Base-by-base conservation (phyloP, 92 coral and sea anemone genomes). In the Scolanthus callimorphus region DNA sequence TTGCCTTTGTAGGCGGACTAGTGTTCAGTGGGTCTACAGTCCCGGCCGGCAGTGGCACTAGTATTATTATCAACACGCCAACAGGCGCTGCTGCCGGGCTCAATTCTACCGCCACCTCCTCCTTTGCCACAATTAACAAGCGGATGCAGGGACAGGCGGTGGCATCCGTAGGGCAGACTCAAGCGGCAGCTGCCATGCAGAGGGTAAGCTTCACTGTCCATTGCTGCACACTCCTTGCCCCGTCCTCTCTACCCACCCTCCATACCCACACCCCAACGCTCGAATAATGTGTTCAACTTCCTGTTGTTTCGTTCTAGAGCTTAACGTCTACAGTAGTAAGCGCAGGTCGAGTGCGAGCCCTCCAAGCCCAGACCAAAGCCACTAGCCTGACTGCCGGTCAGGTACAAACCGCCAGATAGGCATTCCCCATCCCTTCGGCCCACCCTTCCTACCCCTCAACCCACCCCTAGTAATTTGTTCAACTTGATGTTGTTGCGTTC, bases 41-140 rank as follows among this genome's bases (percentile, higher is more conserved):
- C 11, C 66, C 96, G 17, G 51, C 71, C 43, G 87, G 77, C 26
- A 65, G 65, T 39, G 90, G 90, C 2, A 73, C 99, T 0, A 92
- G 94, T 67, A 94, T 94, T 51, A 96, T 94, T 31, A 96, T 94
- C 23, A 94, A 89, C 60, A 84, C 99, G 17, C 95, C 85, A 15
- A 81, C 90, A 48, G 97, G 97, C 12, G 69, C 52, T 34, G 85
- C 81, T 1, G 63, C 80, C 2, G 83, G 89, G 8, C 89, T 83
- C 25, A 74, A 73, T 51, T 65, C 96, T 17, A 65, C 82, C 22
- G 19, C 88, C 20, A 57, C 81, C 8, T 83, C 90, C 1, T 75
- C 76, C 34, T 88, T 92, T 78, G 99, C 97, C 25, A 69, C 94
- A 20, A 94, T 94, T 49, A 94, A 94, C 74, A 89, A 94, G 50